Percentiles rank a stretch among this genome's conserved stretches.
These are phyloP conservation scores for Ennomos erosarius DNA, from an alignment of 2,888 invertebrate species.

Conservation along the genomic window DNA sequence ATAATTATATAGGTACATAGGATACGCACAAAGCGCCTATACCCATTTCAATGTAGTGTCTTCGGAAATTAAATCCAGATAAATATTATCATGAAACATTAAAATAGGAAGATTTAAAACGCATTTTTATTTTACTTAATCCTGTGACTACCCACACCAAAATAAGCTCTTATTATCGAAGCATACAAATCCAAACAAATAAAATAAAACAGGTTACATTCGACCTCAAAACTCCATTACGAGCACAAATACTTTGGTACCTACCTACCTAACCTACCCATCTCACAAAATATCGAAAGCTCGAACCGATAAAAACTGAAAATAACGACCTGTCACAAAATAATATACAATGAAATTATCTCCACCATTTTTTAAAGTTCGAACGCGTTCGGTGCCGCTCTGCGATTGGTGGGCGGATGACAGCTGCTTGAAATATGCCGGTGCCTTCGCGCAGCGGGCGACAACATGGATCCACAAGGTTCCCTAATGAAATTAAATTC, in stretches of 20 bases:
- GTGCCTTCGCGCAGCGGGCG: slow-evolving; percentile 80
- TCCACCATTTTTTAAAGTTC: slow-evolving; percentile 81
- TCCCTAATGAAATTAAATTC: slow-evolving; percentile 85
- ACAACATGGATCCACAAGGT: slow-evolving; percentile 80
- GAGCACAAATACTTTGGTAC: slow-evolving; percentile 29
- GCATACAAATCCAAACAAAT: background rate
- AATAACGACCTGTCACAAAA: slow-evolving; percentile 85
- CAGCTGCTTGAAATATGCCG: slow-evolving; percentile 82
- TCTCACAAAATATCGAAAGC: slow-evolving; percentile 74
- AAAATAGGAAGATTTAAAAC: too few relatives aligned
- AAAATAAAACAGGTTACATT: slow-evolving; percentile 1
- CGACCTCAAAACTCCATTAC: background rate
- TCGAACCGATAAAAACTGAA: slow-evolving; percentile 75
- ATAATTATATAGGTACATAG: too few relatives aligned
- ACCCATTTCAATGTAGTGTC: too few relatives aligned
- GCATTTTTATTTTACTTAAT: too few relatives aligned
- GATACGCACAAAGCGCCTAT: too few relatives aligned
- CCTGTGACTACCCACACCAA: too few relatives aligned
- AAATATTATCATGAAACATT: too few relatives aligned
- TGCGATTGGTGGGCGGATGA: slow-evolving; percentile 75
- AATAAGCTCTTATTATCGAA: too few relatives aligned
- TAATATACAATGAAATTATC: slow-evolving; percentile 85
- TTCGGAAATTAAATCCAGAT: too few relatives aligned
- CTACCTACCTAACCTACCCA: slow-evolving; percentile 36
- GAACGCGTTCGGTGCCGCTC: slow-evolving; percentile 62